phyloP scores from a whole-genome alignment of 2,888 invertebrate genomes.

The Rambutsinella grinnellia region DNA sequence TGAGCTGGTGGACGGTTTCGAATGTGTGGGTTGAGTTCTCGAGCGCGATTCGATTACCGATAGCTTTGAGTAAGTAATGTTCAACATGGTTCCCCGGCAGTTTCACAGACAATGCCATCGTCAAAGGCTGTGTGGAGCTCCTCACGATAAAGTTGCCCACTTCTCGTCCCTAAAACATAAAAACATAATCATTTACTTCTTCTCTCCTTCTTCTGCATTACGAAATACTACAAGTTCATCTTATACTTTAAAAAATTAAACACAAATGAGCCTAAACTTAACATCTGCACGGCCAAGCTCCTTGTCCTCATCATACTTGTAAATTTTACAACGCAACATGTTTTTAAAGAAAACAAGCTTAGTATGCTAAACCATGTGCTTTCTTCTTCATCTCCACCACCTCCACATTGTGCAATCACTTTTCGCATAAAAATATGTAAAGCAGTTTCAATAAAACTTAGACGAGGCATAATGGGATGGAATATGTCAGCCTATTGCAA shows the following conservation, averaged over 20 bases:
- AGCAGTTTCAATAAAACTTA: too few relatives aligned
- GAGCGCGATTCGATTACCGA: constrained; percentile 81
- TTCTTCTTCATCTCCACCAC: too few relatives aligned
- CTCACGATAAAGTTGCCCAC: constrained; percentile 90
- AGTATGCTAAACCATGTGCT: too few relatives aligned
- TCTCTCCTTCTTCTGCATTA: constrained; percentile 16
- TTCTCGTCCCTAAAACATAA: constrained; percentile 69
- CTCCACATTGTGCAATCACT: constrained; percentile 29
- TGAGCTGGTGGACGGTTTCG: constrained; percentile 90
- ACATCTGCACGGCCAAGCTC: too few relatives aligned
- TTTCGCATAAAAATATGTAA: constrained; percentile 10
- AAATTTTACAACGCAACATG: constrained; percentile 36
- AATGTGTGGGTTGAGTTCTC: constrained; percentile 96
- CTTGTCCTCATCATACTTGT: constrained; percentile 40
- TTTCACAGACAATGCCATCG: constrained; percentile 95
- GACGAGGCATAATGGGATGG: too few relatives aligned
- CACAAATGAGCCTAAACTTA: constrained; percentile 12
- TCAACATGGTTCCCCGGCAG: constrained; percentile 93
- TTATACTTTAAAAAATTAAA: too few relatives aligned
- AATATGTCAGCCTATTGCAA: too few relatives aligned
- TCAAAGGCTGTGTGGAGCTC: constrained; percentile 92
- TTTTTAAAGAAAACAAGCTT: too few relatives aligned
- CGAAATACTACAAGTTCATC: too few relatives aligned
- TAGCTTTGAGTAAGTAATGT: constrained; percentile 93
- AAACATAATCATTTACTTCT: constrained; percentile 4